phyloP scores from a whole-genome alignment of 2,113 vertebrate genomes.

The Passerina amoena region DNA sequence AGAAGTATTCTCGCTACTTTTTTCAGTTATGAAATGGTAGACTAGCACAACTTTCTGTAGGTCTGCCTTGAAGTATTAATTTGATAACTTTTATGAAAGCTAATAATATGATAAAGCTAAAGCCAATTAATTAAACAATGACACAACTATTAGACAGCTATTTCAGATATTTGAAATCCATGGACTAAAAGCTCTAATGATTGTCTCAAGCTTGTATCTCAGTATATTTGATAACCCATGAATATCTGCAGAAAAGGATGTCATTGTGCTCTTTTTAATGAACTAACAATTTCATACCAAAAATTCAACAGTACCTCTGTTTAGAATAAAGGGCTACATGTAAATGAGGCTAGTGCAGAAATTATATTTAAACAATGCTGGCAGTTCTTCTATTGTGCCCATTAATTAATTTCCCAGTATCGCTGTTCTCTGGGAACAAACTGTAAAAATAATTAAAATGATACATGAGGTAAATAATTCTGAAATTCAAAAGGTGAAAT shows the following conservation, averaged over 20 bases:
- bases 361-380: slow-evolving; percentile 67
- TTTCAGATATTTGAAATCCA: background rate
- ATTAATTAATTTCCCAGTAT: slow-evolving; percentile 81
- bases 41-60: background rate
- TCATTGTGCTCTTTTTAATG: slow-evolving; percentile 67
- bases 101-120: background rate
- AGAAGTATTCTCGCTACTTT: background rate
- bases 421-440: slow-evolving; percentile 73
- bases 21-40: background rate
- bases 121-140: background rate
- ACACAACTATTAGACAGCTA: background rate
- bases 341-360: slow-evolving; percentile 65
- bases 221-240: slow-evolving; percentile 52
- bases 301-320: slow-evolving; percentile 66
- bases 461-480: slow-evolving; percentile 78
- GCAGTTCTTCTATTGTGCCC: slow-evolving; percentile 74
- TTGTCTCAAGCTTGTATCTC: slow-evolving; percentile 30
- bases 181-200: slow-evolving; percentile 16
- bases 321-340: slow-evolving; percentile 64
- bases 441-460: slow-evolving; percentile 81
- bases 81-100: background rate
- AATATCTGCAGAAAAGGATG: slow-evolving; percentile 63
- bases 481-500: slow-evolving; percentile 73
- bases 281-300: slow-evolving; percentile 63
- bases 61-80: background rate